A percentile compares a stretch with the other conserved stretches of the same genome.
phyloP scores from a whole-genome alignment of 2,113 vertebrate genomes.

The Enhydra lutris region DNA sequence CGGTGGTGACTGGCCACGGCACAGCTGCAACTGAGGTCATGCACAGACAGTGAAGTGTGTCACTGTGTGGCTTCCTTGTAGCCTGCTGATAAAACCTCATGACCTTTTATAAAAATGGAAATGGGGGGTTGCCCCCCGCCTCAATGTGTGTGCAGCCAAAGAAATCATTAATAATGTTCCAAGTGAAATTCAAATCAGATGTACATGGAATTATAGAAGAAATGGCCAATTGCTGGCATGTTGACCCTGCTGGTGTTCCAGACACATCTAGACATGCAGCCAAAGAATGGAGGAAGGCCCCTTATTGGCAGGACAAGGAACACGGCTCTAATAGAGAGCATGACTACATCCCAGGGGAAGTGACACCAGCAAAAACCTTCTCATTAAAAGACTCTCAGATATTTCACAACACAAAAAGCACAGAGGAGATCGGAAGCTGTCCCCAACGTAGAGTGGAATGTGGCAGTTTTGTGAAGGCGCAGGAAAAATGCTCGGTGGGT shows the following conservation, averaged over 20 bases:
- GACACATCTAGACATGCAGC: not conserved
- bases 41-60: not conserved
- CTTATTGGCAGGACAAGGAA: too few species aligned
- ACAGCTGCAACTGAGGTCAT: not conserved
- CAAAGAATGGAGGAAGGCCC: not conserved
- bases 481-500: fast-evolving
- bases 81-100: not conserved
- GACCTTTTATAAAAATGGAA: not conserved
- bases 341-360: not conserved
- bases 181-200: not conserved
- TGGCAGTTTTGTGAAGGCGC: too few species aligned
- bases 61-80: not conserved
- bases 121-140: not conserved
- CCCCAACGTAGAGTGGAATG: too few species aligned
- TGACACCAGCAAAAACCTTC: not conserved
- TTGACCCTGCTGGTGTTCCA: fast-evolving
- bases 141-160: not conserved
- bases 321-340: not conserved
- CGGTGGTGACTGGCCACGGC: not conserved
- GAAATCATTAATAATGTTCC: too few species aligned
- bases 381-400: not conserved
- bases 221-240: fast-evolving
- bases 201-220: fast-evolving
- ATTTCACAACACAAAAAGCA: not conserved
- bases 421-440: not conserved